Evolutionary conservation across 2,797 vertebrate genomes (phyloP), one percentile per base, ranked within the genome.

Genomic region (Enteromius afrohamiltoni): DNA sequence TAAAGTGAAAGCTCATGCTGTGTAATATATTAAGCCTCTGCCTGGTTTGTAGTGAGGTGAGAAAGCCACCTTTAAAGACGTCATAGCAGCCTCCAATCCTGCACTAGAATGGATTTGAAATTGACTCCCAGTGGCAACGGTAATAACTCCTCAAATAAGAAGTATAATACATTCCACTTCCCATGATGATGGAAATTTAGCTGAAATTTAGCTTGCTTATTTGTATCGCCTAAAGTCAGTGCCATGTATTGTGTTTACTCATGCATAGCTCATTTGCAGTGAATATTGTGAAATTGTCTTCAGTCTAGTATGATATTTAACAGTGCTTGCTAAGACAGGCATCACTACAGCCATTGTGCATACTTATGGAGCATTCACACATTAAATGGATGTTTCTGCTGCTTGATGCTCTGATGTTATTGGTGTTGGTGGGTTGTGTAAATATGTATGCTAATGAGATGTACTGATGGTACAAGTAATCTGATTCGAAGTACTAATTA

Each of bases 21-120:
- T 53, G 58, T 83, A 42, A 77, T 81, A 85, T 75, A 80, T 86
- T 88, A 70, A 85, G 69, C 67, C 53, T 58, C 70, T 34, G 62
- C 40, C n/a, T 47, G 69, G 69, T 82, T 68, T 62, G 45, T 23
- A 42, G 53, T 47, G 23, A 42, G 45, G 77, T 45, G 17, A 37
- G 19, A 47, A 55, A 51, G 34, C 16, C 45, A 31, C 49, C 21
- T 75, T 81, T 76, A 71, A 60, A 31, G 45, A 31, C 16, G 60
- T 40, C 60, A 37, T 51, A 34, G 47, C 19, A 51, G n/a, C 47
- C 13, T 19, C 29, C 71, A 68, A 77, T 80, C 31, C 31, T 71
- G 45, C 1, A 3, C 45, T 3, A 26, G 80, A 79, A 49, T 21
- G 65, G 47, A 80, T 85, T 68, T 83, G 60, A 31, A 6, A 64